Conservation (phyloP, 2,888 invertebrate species). For the Abscondita cerata region DNA sequence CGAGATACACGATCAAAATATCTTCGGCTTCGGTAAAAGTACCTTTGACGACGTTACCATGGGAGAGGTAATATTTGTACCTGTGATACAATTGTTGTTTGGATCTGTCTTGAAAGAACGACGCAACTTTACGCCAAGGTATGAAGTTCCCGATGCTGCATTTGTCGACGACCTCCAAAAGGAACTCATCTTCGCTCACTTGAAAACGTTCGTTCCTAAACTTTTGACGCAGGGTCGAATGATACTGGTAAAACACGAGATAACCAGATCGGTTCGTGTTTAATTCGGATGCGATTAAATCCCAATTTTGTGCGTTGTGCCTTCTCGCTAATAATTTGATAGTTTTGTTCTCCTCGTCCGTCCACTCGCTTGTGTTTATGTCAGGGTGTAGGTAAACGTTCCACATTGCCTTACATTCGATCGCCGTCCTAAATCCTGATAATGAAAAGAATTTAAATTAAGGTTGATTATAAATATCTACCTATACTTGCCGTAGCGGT, state of each 20-base stretch:
- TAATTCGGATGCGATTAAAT: slow-evolving; percentile 65
- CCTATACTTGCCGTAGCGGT: neutral
- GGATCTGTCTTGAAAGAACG: slow-evolving; percentile 67
- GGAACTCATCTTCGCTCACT: slow-evolving; percentile 69
- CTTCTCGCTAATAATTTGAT: slow-evolving; percentile 56
- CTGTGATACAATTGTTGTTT: slow-evolving; percentile 71
- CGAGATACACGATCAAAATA: slow-evolving; percentile 66
- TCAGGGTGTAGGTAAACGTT: slow-evolving; percentile 72
- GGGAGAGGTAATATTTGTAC: slow-evolving; percentile 58
- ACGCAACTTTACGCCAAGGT: slow-evolving; percentile 76
- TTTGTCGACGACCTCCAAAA: slow-evolving; percentile 68
- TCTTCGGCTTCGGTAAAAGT: slow-evolving; percentile 74
- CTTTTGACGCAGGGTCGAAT: slow-evolving; percentile 59
- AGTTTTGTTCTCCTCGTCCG: slow-evolving; percentile 59
- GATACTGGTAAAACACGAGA: slow-evolving; percentile 73
- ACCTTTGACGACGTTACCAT: slow-evolving; percentile 63
- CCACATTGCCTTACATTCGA: slow-evolving; percentile 76
- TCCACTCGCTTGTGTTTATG: slow-evolving; percentile 68
- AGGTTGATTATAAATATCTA: slow-evolving; percentile 30
- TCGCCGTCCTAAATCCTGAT: slow-evolving; percentile 64
- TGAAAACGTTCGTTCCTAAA: slow-evolving; percentile 65
- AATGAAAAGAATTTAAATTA: slow-evolving; percentile 52
- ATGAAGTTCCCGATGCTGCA: slow-evolving; percentile 71
- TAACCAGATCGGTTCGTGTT: slow-evolving; percentile 69
- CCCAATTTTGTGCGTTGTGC: slow-evolving; percentile 70